Base-by-base conservation (phyloP, 2,888 invertebrate species). In the Eudasyphora cyanicolor region DNA sequence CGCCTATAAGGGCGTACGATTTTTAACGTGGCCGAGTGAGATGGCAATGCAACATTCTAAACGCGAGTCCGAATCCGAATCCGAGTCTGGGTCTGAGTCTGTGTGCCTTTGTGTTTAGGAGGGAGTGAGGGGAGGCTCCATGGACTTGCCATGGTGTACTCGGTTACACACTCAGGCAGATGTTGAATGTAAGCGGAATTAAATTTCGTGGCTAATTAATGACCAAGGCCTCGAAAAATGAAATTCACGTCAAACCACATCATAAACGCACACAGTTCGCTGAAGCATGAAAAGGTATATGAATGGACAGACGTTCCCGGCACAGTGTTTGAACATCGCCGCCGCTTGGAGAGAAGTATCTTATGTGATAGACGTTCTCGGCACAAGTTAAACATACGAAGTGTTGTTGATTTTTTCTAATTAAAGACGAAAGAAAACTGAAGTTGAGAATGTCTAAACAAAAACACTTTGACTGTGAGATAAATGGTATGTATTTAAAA, bases 201-300 rank as follows among this genome's bases (percentile, higher is more conserved):
- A 82, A 85, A 85, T 86, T 86, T 82, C 79, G 82, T 82, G 80
- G 81, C 85, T 86, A 86, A 86, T 86, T 86, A 86, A 85, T 85
- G 84, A 71, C 32, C 85, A 84, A 83, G 82, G 79, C 79, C 75
- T 81, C 45, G 42, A 62, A 83, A 78, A 80, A 70, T 71, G 7
- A 38, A 74, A 76, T 82, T 60, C 60, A 60, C n/a, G 42, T 73
- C 57, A 57, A 73, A 57, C 73, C 73, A n/a, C 73, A 73, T 42
- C 57, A 60, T 42, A 73, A 57, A 38, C 71, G 57, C 57, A 57
- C 19, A 32, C 32, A 54, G 35, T 54, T 71, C 29, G 21, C 21
- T 71, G 32, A 51, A 17, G 49, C 21, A 54, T 71, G 51, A 51
- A 51, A 51, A 32, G 71, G 35, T 35, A 24, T 54, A 3, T 17